Percentiles rank a stretch among this genome's conserved stretches.
Conservation (phyloP, 2,113 vertebrate genomes). For the Coturnix japonica region DNA sequence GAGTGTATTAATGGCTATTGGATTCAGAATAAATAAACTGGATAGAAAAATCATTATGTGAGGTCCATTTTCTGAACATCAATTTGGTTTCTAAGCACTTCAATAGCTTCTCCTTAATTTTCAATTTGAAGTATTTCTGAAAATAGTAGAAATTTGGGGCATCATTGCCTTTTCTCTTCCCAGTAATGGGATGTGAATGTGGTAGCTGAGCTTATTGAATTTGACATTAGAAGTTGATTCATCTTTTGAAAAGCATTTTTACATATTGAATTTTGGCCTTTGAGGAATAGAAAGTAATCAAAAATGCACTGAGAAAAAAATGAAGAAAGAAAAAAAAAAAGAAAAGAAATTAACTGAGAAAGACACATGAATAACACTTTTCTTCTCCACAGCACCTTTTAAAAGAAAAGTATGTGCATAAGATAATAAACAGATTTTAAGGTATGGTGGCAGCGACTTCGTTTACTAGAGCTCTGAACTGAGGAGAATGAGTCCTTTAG, state of each 20-base stretch:
- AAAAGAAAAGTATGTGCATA: not conserved
- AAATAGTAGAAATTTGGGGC: conserved; percentile 52
- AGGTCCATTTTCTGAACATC: conserved; percentile 70
- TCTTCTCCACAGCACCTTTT: not conserved
- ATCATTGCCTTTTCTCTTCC: conserved; percentile 40
- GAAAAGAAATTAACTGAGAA: not conserved
- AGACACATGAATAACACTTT: not conserved
- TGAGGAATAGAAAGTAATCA: conserved; percentile 38
- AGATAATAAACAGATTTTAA: conserved; percentile 10
- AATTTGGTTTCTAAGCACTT: conserved; percentile 66
- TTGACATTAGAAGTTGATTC: conserved; percentile 59
- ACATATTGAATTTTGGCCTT: conserved; percentile 56
- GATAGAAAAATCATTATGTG: conserved; percentile 71
- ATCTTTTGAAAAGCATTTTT: conserved; percentile 53
- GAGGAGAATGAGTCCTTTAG: not conserved
- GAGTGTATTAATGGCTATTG: conserved; percentile 51
- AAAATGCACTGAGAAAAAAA: conserved; percentile 19
- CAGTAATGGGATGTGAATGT: conserved; percentile 38
- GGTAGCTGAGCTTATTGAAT: conserved; percentile 51
- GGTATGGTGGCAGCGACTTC: not conserved
- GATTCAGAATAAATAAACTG: conserved; percentile 72
- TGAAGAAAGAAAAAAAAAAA: not conserved
- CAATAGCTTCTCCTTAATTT: conserved; percentile 72
- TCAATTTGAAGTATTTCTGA: not conserved
- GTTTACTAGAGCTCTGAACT: not conserved